Conservation (phyloP, 2,113 vertebrate species). For the Hassar affinis region DNA sequence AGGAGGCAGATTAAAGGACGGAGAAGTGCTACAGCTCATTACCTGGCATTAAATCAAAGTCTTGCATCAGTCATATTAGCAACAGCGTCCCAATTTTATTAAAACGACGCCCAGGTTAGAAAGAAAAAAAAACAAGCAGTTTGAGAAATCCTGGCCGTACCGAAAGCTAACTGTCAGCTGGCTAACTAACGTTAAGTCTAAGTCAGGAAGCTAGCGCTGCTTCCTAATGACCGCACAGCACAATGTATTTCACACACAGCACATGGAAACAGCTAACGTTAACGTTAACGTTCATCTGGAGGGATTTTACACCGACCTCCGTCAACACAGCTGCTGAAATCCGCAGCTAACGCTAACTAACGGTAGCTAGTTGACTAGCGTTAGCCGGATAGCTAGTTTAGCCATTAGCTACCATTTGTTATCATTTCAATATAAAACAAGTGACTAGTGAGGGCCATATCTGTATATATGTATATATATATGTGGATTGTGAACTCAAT, state of each 20-base stretch:
- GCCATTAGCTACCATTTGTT: slow-evolving; percentile 8
- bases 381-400: neutral
- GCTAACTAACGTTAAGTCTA: neutral
- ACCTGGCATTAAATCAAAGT: too few species aligned
- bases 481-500: neutral
- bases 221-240: neutral
- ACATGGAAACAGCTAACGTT: neutral
- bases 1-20: neutral
- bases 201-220: neutral
- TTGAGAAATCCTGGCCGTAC: neutral
- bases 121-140: neutral
- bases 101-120: neutral
- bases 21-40: neutral
- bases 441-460: neutral
- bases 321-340: too few species aligned
- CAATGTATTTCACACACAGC: neutral
- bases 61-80: too few species aligned
- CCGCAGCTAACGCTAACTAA: neutral
- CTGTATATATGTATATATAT: too few species aligned
- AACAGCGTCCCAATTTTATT: too few species aligned
- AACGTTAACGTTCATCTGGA: neutral
- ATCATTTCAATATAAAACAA: slow-evolving; percentile 11
- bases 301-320: neutral
- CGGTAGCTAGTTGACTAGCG: slow-evolving; percentile 3
- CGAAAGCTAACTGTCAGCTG: neutral